A percentile compares a stretch with the other conserved stretches of the same genome.
phyloP scores from a whole-genome alignment of 2,113 vertebrate species.

The Pseudopodoces humilis region DNA sequence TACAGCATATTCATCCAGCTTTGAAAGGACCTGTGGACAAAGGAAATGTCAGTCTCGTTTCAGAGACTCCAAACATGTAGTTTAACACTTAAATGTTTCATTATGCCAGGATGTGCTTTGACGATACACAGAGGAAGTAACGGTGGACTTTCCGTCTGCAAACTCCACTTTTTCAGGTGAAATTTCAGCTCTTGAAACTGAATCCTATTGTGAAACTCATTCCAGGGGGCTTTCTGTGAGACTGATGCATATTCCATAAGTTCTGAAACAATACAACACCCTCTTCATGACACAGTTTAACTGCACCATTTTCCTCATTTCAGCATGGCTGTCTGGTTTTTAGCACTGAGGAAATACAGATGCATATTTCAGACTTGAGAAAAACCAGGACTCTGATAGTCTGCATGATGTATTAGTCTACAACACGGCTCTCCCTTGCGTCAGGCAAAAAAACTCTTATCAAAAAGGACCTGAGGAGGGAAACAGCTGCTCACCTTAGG shows the following conservation, averaged over 20 bases:
- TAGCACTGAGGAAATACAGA: not conserved
- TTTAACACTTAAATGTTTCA: not conserved
- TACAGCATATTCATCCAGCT: not conserved
- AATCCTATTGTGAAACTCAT: not conserved
- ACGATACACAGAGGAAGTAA: not conserved
- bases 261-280: not conserved
- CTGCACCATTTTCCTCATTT: not conserved
- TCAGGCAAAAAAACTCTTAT: not conserved
- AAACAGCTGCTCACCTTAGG: not conserved
- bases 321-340: not conserved
- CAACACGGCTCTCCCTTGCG: not conserved
- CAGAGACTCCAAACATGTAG: not conserved
- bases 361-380: not conserved
- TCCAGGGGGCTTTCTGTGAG: not conserved
- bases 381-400: not conserved
- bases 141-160: not conserved
- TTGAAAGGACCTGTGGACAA: not conserved
- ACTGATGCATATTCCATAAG: not conserved
- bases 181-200: slow-evolving; percentile 46
- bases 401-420: not conserved
- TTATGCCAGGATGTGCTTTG: not conserved
- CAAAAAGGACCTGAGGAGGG: not conserved
- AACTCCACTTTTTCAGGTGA: not conserved
- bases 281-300: not conserved
- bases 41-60: not conserved